Evolutionary conservation across 2,113 vertebrate genomes (phyloP).

Genomic region (Tragelaphus scriptus): DNA sequence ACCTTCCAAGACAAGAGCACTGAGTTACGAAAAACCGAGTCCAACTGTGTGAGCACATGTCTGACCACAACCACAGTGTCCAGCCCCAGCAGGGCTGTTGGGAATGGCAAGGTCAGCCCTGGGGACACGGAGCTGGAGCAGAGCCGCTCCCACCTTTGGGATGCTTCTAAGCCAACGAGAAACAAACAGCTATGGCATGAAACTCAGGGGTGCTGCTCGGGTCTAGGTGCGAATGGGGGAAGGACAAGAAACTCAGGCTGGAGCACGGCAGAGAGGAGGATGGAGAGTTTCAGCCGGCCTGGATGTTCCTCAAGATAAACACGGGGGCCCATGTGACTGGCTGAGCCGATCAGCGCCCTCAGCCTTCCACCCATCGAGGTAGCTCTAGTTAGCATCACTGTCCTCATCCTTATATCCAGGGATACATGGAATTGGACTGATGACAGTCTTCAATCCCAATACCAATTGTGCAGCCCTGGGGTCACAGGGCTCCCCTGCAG

Average conservation of each 20-base stretch:
- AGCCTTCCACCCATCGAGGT: rapidly evolving
- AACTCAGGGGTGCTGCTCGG: rapidly evolving
- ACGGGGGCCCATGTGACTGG: rapidly evolving
- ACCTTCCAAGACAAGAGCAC: constrained; percentile 11
- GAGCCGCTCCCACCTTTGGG: rapidly evolving
- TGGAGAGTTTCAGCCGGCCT: rapidly evolving
- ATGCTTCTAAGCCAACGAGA: rapidly evolving
- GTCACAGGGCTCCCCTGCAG: background rate
- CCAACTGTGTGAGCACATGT: rapidly evolving
- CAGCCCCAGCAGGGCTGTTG: rapidly evolving
- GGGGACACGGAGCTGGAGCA: rapidly evolving
- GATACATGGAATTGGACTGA: rapidly evolving
- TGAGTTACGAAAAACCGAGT: background rate
- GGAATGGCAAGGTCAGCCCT: rapidly evolving
- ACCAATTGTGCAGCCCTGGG: background rate
- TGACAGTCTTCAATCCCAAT: rapidly evolving
- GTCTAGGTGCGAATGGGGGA: rapidly evolving
- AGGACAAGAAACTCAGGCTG: rapidly evolving
- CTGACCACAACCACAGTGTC: background rate
- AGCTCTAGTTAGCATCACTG: rapidly evolving
- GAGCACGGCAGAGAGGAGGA: too few species aligned
- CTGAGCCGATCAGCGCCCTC: rapidly evolving
- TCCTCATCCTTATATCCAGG: rapidly evolving
- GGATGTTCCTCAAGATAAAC: rapidly evolving
- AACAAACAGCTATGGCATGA: rapidly evolving